These are phyloP conservation scores for Neopelma chrysocephalum DNA, from an alignment of 2,797 vertebrate genomes.

Conservation along the genomic window DNA sequence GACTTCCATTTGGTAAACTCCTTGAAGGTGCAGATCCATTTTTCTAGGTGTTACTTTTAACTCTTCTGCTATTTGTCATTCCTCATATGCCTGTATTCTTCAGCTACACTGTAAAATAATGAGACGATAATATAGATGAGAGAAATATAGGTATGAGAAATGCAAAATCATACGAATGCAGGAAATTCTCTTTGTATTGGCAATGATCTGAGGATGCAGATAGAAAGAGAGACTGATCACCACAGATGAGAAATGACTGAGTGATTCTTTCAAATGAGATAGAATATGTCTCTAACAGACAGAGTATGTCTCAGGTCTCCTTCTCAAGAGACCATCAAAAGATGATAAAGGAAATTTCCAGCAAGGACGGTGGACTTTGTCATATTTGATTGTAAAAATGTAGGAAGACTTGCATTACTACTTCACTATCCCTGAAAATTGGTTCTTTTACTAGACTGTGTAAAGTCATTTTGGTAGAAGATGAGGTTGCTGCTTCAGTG, in stretches of 20 bases:
- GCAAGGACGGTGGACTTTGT: constrained; percentile 16
- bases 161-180: background rate
- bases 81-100: background rate
- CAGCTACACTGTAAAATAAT: background rate
- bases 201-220: background rate
- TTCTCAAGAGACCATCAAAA: background rate
- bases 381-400: constrained; percentile 26
- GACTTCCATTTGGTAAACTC: background rate
- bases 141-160: accelerated
- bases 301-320: background rate
- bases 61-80: background rate
- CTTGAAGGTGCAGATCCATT: background rate
- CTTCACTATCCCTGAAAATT: constrained; percentile 51
- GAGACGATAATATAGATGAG: background rate
- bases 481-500: constrained; percentile 55
- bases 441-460: constrained; percentile 52
- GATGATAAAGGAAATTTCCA: constrained; percentile 1
- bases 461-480: constrained; percentile 55
- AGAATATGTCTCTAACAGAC: background rate
- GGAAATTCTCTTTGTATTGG: background rate
- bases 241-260: background rate
- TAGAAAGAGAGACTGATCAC: background rate
- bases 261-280: background rate
- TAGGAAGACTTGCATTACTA: constrained; percentile 33
- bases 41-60: background rate